phyloP scores from a whole-genome alignment of 2,797 vertebrate species.

The Myotis findleyi region DNA sequence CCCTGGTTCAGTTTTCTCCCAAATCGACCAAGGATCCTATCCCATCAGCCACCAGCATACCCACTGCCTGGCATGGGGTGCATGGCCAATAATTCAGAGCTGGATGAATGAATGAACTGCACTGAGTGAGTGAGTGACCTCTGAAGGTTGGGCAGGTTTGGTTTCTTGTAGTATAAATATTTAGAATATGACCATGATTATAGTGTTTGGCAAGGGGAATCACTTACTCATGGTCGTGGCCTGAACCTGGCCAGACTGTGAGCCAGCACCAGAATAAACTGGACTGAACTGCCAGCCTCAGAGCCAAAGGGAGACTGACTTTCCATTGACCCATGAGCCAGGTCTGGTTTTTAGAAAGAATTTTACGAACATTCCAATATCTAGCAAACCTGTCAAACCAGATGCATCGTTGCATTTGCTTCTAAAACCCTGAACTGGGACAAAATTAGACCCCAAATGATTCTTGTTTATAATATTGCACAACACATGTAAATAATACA shows the following conservation, averaged over 20 bases:
- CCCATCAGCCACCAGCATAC: neutral
- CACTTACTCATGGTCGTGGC: conserved; percentile 50
- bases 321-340: conserved; percentile 23
- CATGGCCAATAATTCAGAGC: neutral
- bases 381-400: neutral
- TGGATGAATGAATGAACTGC: neutral
- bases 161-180: conserved; percentile 64
- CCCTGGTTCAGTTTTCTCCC: neutral
- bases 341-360: neutral
- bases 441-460: neutral
- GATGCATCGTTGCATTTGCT: neutral
- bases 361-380: neutral
- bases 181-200: conserved; percentile 58
- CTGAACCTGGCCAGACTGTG: conserved; percentile 31
- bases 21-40: neutral
- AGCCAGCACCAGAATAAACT: conserved; percentile 56
- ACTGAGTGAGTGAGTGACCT: neutral
- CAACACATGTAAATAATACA: neutral
- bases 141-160: conserved; percentile 10
- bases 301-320: conserved; percentile 40
- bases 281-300: neutral
- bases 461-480: conserved; percentile 27
- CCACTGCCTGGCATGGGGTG: fast-evolving
- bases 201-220: conserved; percentile 58
- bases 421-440: neutral